A percentile compares a stretch with the other conserved stretches of the same genome.
Evolutionary conservation across 1,140 invertebrate species (phyloP).

Genomic region (Delia radicum): DNA sequence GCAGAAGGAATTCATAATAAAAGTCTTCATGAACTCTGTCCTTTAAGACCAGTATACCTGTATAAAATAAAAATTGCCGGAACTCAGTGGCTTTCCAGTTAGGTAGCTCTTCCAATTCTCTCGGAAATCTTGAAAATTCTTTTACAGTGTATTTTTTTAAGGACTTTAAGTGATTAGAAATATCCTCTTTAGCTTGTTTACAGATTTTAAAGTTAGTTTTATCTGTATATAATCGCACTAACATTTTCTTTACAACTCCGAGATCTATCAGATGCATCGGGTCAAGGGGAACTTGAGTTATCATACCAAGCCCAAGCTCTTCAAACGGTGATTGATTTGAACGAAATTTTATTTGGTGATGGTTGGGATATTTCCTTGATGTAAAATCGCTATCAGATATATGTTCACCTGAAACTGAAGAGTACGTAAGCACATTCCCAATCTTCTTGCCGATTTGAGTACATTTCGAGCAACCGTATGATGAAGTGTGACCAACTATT

Average conservation of each 20-base stretch:
- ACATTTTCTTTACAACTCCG: conserved; percentile 15
- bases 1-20: no score
- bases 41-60: conserved; percentile 53
- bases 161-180: neutral
- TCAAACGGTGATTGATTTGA: neutral
- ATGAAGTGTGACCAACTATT: neutral
- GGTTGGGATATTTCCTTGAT: neutral
- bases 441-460: neutral
- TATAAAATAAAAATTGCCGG: conserved; percentile 57
- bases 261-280: conserved; percentile 23
- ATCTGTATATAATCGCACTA: conserved; percentile 10
- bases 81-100: conserved; percentile 59
- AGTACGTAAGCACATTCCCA: neutral
- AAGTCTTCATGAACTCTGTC: conserved; percentile 22
- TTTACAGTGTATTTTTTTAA: neutral
- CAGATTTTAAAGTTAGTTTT: conserved; percentile 29
- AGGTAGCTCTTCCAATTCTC: conserved; percentile 46
- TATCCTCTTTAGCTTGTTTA: neutral
- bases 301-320: neutral
- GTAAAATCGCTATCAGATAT: neutral
- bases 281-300: conserved; percentile 22
- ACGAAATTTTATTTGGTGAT: neutral
- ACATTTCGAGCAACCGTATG: neutral
- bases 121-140: conserved; percentile 38
- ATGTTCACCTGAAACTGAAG: neutral